These are phyloP conservation scores for Teleogryllus oceanicus DNA, from an alignment of 2,888 invertebrate species.

Conservation along the genomic window DNA sequence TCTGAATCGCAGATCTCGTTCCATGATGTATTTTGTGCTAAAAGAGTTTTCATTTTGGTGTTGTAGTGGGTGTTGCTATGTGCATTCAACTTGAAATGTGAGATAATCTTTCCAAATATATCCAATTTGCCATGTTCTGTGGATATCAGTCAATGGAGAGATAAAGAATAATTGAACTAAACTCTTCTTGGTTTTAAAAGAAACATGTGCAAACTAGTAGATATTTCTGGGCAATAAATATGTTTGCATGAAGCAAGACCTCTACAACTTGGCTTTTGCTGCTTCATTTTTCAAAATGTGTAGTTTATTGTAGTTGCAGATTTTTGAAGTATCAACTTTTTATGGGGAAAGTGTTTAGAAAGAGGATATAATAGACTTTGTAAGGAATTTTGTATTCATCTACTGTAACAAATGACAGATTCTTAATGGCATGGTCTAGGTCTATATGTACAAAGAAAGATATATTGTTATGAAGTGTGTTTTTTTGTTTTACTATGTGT, in stretches of 20 bases:
- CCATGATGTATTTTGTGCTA: neutral
- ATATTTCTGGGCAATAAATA: neutral
- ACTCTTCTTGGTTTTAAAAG: too few species aligned
- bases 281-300: neutral
- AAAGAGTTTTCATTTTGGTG: neutral
- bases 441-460: neutral
- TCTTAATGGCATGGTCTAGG: slow-evolving; percentile 11
- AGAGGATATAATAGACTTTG: neutral
- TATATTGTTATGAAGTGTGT: neutral
- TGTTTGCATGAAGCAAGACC: neutral
- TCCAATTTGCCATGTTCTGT: neutral
- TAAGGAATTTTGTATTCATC: neutral
- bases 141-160: neutral
- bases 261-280: neutral
- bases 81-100: neutral
- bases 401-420: slow-evolving; percentile 12
- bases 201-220: neutral
- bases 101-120: neutral
- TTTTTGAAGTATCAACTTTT: neutral
- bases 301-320: neutral
- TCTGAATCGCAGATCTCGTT: neutral
- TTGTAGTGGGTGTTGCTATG: neutral
- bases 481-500: neutral
- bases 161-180: neutral
- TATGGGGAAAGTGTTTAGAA: neutral